Percentiles rank a stretch among this genome's conserved stretches.
Conservation (phyloP, 1,140 invertebrate genomes). For the Drosophila tropicalis region DNA sequence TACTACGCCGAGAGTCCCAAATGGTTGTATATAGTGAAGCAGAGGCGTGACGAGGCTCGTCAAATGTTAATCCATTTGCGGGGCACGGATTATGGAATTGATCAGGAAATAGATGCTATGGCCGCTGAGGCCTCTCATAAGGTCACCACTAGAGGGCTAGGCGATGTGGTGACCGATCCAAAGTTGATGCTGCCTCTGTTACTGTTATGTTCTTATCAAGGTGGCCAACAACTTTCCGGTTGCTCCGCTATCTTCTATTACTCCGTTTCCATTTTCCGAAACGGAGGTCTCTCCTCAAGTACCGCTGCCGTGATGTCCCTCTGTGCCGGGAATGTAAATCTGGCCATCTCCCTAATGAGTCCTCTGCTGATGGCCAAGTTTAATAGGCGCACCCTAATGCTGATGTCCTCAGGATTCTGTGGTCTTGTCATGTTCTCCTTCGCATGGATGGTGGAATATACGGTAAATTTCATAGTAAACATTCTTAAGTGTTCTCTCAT, state of each 20-base stretch:
- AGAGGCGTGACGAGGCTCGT: conserved; percentile 85
- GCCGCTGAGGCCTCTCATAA: conserved; percentile 61
- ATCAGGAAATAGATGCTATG: conserved; percentile 83
- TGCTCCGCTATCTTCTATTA: conserved; percentile 94
- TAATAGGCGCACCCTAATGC: conserved; percentile 85
- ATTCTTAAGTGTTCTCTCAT: not conserved
- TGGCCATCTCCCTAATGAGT: conserved; percentile 87
- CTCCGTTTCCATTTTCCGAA: conserved; percentile 87
- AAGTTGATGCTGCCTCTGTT: conserved; percentile 86
- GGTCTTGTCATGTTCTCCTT: conserved; percentile 84
- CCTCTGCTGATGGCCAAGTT: conserved; percentile 85
- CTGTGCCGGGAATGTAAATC: conserved; percentile 87
- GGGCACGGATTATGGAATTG: conserved; percentile 57
- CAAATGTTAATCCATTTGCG: conserved; percentile 76
- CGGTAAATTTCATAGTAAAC: conserved; percentile 78
- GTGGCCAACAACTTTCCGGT: conserved; percentile 92
- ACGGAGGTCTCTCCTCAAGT: conserved; percentile 84
- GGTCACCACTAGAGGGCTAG: conserved; percentile 83
- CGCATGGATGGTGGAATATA: conserved; percentile 84
- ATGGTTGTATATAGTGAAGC: conserved; percentile 89
- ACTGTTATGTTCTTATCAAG: conserved; percentile 89
- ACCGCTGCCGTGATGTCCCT: conserved; percentile 87
- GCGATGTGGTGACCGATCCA: conserved; percentile 38
- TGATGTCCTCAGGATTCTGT: conserved; percentile 84
- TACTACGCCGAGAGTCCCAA: conserved; percentile 93